phyloP scores from a whole-genome alignment of 2,888 invertebrate species.

The Drosophila demipolita region DNA sequence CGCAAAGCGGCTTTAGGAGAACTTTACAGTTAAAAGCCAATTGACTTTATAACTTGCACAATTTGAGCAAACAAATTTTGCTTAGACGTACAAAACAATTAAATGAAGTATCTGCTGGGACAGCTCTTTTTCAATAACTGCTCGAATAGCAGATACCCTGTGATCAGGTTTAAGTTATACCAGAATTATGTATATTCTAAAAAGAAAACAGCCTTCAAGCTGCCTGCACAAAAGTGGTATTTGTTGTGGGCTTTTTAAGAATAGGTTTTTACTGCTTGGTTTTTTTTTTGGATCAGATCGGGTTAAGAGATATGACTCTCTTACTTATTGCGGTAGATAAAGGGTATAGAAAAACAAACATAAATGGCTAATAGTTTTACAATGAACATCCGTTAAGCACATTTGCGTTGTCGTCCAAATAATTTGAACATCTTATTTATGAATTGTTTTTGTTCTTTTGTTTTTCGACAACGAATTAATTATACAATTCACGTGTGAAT shows the following conservation, averaged over 20 bases:
- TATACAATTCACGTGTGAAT: conserved; percentile 83
- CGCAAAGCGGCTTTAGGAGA: conserved; percentile 47
- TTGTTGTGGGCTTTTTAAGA: not conserved
- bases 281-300: not conserved
- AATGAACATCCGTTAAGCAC: conserved; percentile 60
- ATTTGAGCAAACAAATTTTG: conserved; percentile 22
- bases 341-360: conserved; percentile 12
- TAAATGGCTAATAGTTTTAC: conserved; percentile 22
- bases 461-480: conserved; percentile 65
- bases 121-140: not conserved
- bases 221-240: not conserved
- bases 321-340: not conserved
- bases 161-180: not conserved
- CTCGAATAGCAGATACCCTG: not conserved
- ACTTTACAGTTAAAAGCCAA: conserved; percentile 45
- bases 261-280: not conserved
- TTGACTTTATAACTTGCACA: conserved; percentile 29
- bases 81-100: not conserved
- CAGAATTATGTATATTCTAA: not conserved
- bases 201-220: not conserved
- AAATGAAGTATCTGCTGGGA: not conserved
- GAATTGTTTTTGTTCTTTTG: conserved; percentile 17
- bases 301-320: not conserved
- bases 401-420: conserved; percentile 28
- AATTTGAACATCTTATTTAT: conserved; percentile 11